phyloP scores from a whole-genome alignment of 2,113 vertebrate genomes.

The Ictalurus punctatus region DNA sequence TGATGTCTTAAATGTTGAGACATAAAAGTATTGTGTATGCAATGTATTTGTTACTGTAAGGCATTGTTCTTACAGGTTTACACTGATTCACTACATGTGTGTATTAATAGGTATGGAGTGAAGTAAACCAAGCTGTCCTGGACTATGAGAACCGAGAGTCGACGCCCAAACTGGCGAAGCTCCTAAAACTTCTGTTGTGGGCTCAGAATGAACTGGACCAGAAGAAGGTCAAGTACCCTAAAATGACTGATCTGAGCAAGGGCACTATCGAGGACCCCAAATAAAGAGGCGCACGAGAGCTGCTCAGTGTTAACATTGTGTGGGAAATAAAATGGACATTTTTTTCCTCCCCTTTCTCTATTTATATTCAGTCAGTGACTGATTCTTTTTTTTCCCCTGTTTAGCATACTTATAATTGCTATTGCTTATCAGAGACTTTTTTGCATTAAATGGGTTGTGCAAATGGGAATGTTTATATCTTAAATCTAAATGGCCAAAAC shows the following conservation, averaged over 20 bases:
- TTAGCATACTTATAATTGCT: slow-evolving; percentile 52
- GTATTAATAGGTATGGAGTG: slow-evolving; percentile 88
- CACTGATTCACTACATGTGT: not conserved
- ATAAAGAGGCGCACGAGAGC: slow-evolving; percentile 71
- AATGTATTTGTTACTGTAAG: not conserved
- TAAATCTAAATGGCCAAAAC: slow-evolving; percentile 58
- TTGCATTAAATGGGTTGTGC: slow-evolving; percentile 62
- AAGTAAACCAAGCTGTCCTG: slow-evolving; percentile 96
- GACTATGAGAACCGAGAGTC: slow-evolving; percentile 94
- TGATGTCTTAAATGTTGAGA: not conserved
- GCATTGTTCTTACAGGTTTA: not conserved
- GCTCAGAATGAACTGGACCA: slow-evolving; percentile 99
- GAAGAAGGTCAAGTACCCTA: slow-evolving; percentile 99
- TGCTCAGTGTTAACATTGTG: slow-evolving; percentile 47
- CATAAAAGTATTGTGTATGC: not conserved
- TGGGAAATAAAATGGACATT: slow-evolving; percentile 63
- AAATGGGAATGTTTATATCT: slow-evolving; percentile 64
- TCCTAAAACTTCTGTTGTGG: slow-evolving; percentile 96
- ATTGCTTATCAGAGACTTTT: slow-evolving; percentile 51
- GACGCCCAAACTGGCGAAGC: slow-evolving; percentile 95
- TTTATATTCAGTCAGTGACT: slow-evolving; percentile 74
- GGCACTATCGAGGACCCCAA: slow-evolving; percentile 96
- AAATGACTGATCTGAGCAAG: slow-evolving; percentile 99
- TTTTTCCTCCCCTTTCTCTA: slow-evolving; percentile 64
- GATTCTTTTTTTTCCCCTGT: slow-evolving; percentile 70